Percentiles rank a stretch among this genome's conserved stretches.
Evolutionary conservation across 2,113 vertebrate genomes (phyloP).

Genomic region (Paramormyrops kingsleyae): DNA sequence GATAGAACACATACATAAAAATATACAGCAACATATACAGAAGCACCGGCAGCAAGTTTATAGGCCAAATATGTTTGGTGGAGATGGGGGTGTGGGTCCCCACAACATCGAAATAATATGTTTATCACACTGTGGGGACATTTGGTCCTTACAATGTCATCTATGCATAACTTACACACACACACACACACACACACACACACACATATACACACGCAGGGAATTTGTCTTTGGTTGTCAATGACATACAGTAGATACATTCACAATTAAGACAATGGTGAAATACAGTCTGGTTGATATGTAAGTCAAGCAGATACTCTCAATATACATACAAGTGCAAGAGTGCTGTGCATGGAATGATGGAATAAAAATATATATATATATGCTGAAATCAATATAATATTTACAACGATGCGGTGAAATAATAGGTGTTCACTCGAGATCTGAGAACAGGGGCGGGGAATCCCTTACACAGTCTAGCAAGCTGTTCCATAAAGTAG

Average conservation of each 20-base stretch:
- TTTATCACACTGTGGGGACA: too few species aligned
- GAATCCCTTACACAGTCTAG: neutral
- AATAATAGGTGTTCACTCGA: neutral
- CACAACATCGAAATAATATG: too few species aligned
- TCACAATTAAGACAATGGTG: neutral
- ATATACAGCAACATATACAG: neutral
- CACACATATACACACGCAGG: neutral
- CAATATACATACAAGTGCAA: neutral
- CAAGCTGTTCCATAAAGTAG: neutral
- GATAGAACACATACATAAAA: neutral
- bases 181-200: too few species aligned
- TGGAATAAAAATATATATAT: neutral
- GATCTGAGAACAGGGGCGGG: neutral
- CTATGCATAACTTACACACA: neutral
- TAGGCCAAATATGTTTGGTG: neutral
- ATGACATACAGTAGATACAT: neutral
- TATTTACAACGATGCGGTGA: neutral
- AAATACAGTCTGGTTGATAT: neutral
- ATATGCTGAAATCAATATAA: neutral
- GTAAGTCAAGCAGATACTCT: neutral
- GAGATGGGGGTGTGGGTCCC: too few species aligned
- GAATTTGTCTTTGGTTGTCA: neutral
- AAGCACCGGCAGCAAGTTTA: neutral
- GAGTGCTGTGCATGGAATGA: neutral
- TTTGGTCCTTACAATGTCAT: too few species aligned